phyloP scores from a whole-genome alignment of 2,113 vertebrate genomes.

The Otolemur garnettii region DNA sequence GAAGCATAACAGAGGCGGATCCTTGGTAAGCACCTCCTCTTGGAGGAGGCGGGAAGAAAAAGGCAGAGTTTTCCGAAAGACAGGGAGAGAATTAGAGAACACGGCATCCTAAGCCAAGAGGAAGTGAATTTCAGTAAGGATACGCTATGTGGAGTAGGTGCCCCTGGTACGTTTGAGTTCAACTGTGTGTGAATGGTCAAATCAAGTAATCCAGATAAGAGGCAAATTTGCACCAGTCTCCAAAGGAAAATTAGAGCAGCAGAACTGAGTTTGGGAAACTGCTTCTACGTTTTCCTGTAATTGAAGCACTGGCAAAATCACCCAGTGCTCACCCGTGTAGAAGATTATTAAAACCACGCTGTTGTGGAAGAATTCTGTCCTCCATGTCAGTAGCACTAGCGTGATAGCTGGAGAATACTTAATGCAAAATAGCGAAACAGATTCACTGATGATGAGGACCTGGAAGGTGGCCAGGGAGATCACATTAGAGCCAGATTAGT shows the following conservation, averaged over 20 bases:
- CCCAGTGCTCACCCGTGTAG: neutral
- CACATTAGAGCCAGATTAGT: slow-evolving; percentile 40
- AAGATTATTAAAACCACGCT: neutral
- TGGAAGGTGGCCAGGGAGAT: slow-evolving; percentile 67
- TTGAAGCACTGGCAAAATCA: neutral
- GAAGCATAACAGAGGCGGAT: neutral
- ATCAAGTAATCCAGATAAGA: neutral
- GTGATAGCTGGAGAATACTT: slow-evolving; percentile 44
- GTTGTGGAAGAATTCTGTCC: neutral
- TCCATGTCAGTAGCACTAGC: neutral
- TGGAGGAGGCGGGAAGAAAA: neutral
- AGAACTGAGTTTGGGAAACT: neutral
- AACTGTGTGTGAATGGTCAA: neutral
- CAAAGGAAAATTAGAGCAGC: neutral
- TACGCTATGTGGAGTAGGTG: fast-evolving
- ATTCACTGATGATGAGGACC: slow-evolving; percentile 34
- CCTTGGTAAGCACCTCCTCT: neutral
- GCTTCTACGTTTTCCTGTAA: neutral
- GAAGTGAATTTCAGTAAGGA: neutral
- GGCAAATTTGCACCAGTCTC: neutral
- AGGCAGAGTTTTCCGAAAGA: neutral
- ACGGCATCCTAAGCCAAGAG: neutral
- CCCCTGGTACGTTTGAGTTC: fast-evolving
- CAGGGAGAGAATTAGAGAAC: neutral
- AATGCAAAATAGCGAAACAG: slow-evolving; percentile 52